phyloP scores from a whole-genome alignment of 2,797 vertebrate genomes.

The Chaetophractus vellerosus region DNA sequence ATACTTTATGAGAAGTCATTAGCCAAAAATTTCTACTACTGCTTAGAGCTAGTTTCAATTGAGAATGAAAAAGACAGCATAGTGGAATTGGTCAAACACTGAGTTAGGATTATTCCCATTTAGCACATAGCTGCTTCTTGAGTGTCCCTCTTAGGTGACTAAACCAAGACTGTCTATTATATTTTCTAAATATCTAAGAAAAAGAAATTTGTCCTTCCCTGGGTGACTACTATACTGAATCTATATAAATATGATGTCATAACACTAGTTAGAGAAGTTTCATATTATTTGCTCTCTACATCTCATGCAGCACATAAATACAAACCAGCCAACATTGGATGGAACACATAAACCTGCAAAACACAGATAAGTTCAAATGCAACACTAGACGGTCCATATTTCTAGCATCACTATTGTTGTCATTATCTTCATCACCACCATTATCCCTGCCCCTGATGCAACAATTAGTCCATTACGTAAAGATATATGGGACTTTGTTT shows the following conservation, averaged over 20 bases:
- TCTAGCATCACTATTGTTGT: neutral
- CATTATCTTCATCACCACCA: neutral
- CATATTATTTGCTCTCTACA: slow-evolving; percentile 55
- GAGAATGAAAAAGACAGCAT: neutral
- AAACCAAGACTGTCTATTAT: neutral
- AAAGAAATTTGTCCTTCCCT: slow-evolving; percentile 48
- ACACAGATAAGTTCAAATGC: neutral
- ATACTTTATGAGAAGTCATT: slow-evolving; percentile 21
- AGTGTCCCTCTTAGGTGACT: slow-evolving; percentile 47
- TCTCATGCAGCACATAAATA: slow-evolving; percentile 65
- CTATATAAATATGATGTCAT: slow-evolving; percentile 57
- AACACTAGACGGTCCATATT: neutral
- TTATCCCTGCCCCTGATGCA: neutral
- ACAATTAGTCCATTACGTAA: slow-evolving; percentile 24
- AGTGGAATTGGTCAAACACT: neutral
- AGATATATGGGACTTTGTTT: slow-evolving; percentile 67
- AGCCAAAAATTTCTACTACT: neutral
- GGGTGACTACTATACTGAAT: slow-evolving; percentile 66
- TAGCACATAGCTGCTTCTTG: slow-evolving; percentile 24
- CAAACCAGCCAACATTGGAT: slow-evolving; percentile 29
- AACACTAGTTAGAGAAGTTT: slow-evolving; percentile 67
- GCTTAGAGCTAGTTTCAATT: neutral
- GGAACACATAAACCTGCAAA: neutral
- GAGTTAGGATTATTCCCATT: slow-evolving; percentile 2
- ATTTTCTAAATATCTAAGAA: slow-evolving; percentile 29